Percentiles rank a stretch among this genome's conserved stretches.
Conservation (phyloP, 2,888 invertebrate species). For the Labia minor region DNA sequence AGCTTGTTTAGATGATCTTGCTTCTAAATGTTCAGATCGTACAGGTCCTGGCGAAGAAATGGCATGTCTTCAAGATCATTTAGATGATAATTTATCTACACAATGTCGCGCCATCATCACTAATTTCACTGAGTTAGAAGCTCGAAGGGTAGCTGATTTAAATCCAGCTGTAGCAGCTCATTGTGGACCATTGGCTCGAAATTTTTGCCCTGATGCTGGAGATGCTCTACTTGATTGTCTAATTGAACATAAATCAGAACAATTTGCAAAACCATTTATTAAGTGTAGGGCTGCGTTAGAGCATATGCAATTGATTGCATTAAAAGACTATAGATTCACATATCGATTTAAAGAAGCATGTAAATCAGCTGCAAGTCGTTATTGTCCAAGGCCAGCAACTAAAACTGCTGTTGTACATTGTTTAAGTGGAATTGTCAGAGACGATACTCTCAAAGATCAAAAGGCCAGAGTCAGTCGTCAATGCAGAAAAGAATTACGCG, state of each 20-base stretch:
- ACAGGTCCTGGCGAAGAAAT: constrained; percentile 86
- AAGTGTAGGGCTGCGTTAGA: constrained; percentile 91
- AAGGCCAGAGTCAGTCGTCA: constrained; percentile 74
- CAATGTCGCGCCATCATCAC: constrained; percentile 65
- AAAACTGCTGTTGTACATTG: constrained; percentile 66
- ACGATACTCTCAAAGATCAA: constrained; percentile 66
- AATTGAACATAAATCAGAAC: constrained; percentile 80
- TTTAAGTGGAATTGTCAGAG: constrained; percentile 79
- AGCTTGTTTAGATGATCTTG: constrained; percentile 75
- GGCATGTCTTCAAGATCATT: constrained; percentile 77
- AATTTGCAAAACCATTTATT: constrained; percentile 60
- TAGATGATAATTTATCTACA: constrained; percentile 50
- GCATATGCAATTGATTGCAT: constrained; percentile 88
- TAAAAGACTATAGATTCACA: constrained; percentile 88
- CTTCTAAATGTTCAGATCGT: constrained; percentile 69
- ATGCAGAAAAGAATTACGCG: constrained; percentile 81
- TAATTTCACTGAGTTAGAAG: constrained; percentile 81
- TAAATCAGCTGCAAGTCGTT: constrained; percentile 58
- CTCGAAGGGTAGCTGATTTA: constrained; percentile 67
- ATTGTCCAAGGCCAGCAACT: constrained; percentile 39
- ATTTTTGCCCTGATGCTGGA: constrained; percentile 69
- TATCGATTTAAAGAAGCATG: constrained; percentile 93
- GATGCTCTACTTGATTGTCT: constrained; percentile 85
- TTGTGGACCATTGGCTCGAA: constrained; percentile 68
- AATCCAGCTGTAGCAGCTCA: constrained; percentile 78